Base-by-base conservation (phyloP, 2,797 vertebrate genomes). In the Pipistrellus kuhlii region DNA sequence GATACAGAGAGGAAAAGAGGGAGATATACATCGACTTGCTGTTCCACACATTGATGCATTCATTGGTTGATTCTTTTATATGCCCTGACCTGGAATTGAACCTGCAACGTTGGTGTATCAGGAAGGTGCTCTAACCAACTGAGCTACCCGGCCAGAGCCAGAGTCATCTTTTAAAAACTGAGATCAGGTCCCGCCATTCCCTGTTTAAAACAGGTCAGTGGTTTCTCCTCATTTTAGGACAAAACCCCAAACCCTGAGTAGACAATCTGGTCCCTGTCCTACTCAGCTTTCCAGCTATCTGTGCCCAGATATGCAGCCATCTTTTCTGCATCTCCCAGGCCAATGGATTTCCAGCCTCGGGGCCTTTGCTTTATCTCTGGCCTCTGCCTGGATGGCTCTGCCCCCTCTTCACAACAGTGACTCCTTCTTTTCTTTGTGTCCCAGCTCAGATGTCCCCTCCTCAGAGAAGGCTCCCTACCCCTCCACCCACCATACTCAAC, bases 241-340 rank as follows among this genome's bases (percentile, higher is more conserved):
- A 78, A 94, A 93, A 77, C 77, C 35, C n/a, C 46, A 77, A 88
- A 30, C 23, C 35, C 57, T 41, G 90, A 88, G 8, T 64, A 32
- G 64, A 30, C 14, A 30, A 20, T n/a, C 25, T 83, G 64, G 25
- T 21, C 59, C 25, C 71, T 35, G 25, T 27, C 2, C 78, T n/a
- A 8, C 53, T 64, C 59, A 53, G 9, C 62, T 66, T 46, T 62
- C 30, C 9, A 30, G 30, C 7, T 41, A 15, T 41, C 66, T 68
- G 23, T 66, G 55, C 30, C 71, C 35, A 89, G 21, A 69, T 44
- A 27, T 11, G 10, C 15, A 59, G 57, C 27, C 10, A 4, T 76
- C 30, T 35, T 88, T 76, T 77, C 53, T 21, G 64, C 15, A 32
- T 44, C 30, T 46, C 44, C 71, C n/a, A 66, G 11, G 8, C 8